A percentile compares a stretch with the other conserved stretches of the same genome.
Evolutionary conservation across 1,140 invertebrate genomes (phyloP).

Genomic region (Acyrthosiphon pisum): DNA sequence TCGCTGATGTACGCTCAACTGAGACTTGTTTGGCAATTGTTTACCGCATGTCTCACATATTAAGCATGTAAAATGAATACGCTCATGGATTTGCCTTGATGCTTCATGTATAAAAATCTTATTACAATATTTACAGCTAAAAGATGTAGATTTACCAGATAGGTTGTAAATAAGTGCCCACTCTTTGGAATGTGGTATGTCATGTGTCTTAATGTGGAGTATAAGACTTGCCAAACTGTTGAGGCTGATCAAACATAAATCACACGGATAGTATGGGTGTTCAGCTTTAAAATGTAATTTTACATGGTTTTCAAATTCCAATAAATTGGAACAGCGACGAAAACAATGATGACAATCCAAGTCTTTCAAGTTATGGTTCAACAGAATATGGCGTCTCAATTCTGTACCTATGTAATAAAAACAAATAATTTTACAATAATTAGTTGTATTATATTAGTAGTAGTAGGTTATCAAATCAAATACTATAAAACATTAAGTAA

Average conservation of each 20-base stretch:
- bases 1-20: constrained; percentile 38
- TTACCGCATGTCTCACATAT: constrained; percentile 60
- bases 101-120: constrained; percentile 73
- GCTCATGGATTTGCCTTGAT: constrained; percentile 70
- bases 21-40: constrained; percentile 44
- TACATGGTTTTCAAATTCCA: constrained; percentile 55
- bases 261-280: neutral
- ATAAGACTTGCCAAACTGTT: constrained; percentile 27
- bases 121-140: constrained; percentile 68
- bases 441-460: neutral
- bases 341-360: constrained; percentile 54
- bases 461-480: neutral
- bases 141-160: constrained; percentile 64
- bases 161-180: constrained; percentile 35
- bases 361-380: constrained; percentile 51
- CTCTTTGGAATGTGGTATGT: neutral
- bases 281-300: constrained; percentile 19
- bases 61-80: constrained; percentile 62
- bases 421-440: neutral
- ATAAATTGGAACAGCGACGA: constrained; percentile 41
- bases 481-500: neutral
- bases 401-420: constrained; percentile 44
- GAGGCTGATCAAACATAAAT: constrained; percentile 14
- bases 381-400: constrained; percentile 33
- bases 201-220: constrained; percentile 38